Conservation (phyloP, 2,797 vertebrate genomes). For the Acanthiza pusilla region DNA sequence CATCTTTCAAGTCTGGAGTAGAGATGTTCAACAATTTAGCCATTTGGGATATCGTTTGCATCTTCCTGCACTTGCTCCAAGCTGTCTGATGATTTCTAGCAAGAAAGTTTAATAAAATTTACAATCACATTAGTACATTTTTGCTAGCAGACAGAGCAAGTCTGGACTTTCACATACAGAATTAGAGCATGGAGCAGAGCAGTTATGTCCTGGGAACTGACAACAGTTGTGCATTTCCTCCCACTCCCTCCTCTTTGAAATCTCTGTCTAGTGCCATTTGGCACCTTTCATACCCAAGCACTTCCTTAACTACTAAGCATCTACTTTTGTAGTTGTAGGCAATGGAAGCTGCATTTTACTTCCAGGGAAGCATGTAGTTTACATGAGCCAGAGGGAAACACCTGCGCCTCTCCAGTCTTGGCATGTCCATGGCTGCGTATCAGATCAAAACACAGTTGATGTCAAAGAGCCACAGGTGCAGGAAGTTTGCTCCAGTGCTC, state of each 20-base stretch:
- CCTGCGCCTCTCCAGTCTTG: conserved; percentile 41
- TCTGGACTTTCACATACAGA: background rate
- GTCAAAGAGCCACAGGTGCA: conserved; percentile 64
- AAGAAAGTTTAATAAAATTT: background rate
- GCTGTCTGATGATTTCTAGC: background rate
- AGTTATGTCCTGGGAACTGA: background rate
- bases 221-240: background rate
- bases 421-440: background rate
- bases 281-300: background rate
- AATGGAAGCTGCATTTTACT: conserved; percentile 22
- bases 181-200: background rate
- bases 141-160: background rate
- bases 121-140: background rate
- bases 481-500: conserved; percentile 28
- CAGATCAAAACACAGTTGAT: conserved; percentile 50
- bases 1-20: background rate
- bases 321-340: background rate
- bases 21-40: background rate
- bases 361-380: conserved; percentile 9
- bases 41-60: background rate
- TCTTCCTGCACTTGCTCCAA: background rate
- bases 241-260: background rate
- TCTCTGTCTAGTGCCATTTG: background rate
- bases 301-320: background rate
- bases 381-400: conserved; percentile 66